A percentile compares a stretch with the other conserved stretches of the same genome.
These are phyloP conservation scores for Branchellion lobata DNA, from an alignment of 2,888 invertebrate genomes.

Conservation along the genomic window DNA sequence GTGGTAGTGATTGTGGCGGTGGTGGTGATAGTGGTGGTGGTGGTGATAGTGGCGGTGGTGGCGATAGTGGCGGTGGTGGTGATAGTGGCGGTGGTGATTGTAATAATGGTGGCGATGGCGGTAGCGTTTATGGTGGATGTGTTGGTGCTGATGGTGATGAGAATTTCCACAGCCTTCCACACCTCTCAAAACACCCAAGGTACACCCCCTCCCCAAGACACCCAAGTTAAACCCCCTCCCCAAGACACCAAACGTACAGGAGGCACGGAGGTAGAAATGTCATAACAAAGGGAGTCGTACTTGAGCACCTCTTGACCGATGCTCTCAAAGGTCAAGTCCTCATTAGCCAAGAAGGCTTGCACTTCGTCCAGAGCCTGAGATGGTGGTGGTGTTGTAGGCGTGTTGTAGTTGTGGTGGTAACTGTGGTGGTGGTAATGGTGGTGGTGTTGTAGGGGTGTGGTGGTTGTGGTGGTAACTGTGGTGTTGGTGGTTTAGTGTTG, in stretches of 20 bases:
- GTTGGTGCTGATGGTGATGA: neutral
- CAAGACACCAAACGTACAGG: slow-evolving; percentile 4
- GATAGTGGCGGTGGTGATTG: neutral
- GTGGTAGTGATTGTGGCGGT: neutral
- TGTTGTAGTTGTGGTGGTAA: no score
- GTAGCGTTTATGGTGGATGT: no score
- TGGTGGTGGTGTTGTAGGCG: neutral
- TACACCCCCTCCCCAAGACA: neutral
- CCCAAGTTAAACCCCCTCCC: neutral
- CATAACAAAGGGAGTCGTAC: slow-evolving; percentile 27
- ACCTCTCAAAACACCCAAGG: neutral
- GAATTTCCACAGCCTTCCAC: neutral
- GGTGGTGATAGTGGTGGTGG: neutral
- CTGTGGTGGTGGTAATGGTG: no score
- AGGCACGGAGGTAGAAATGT: slow-evolving; percentile 25
- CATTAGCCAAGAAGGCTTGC: neutral
- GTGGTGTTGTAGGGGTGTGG: no score
- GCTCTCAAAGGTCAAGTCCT: slow-evolving; percentile 25
- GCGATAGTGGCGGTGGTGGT: slow-evolving; percentile 1
- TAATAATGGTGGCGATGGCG: no score
- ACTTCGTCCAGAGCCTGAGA: slow-evolving; percentile 22
- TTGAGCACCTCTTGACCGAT: slow-evolving; percentile 20
- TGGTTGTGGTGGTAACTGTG: no score
- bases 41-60: neutral
- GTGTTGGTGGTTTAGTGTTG: no score